Evolutionary conservation across 2,113 vertebrate species (phyloP), one percentile per base, ranked within the genome.

Genomic region (Ceyx cyanopectus): DNA sequence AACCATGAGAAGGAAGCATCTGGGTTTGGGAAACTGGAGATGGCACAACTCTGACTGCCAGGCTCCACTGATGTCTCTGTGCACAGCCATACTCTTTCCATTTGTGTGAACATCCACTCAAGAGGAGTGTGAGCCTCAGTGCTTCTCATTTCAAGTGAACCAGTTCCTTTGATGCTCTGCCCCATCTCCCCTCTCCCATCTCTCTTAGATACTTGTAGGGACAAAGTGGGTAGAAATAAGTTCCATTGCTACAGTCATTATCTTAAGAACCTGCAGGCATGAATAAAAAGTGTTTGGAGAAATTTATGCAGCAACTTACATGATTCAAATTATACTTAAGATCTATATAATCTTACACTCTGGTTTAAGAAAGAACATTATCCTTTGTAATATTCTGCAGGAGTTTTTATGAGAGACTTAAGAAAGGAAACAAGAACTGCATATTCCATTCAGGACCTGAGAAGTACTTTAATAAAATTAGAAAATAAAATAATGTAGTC

Each of bases 1-100:
- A 1, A 0, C 34, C 13, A 34, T 0, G 1, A 61, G 51, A 34
- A 16, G 29, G 7, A 40, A 66, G 24, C 46, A 12, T 3, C 0
- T 16, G 30, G 30, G 17, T 13, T 32, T 17, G 84, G 27, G 27
- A 54, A 21, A 58, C 18, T 57, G 24, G 43, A 62, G 66, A 7
- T 2, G 5, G 24, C 61, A 16, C 16, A 18, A 23, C 17, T 30
- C 78, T 50, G 34, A 26, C 46, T 79, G 14, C 6, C 12, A 19
- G 14, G 9, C 22, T 72, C 46, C 2, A 0, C 5, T 5, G 60
- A 18, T 18, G 32, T 16, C 50, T 24, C 11, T 7, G 12, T 10
- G 37, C 15, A 14, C 0, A 0, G 24, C 51, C 12, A 5, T 0
- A 1, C 21, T 24, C 37, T 30, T 43, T 45, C 68, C 48, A 43